phyloP scores from a whole-genome alignment of 2,113 vertebrate genomes.

The Lepus europaeus region DNA sequence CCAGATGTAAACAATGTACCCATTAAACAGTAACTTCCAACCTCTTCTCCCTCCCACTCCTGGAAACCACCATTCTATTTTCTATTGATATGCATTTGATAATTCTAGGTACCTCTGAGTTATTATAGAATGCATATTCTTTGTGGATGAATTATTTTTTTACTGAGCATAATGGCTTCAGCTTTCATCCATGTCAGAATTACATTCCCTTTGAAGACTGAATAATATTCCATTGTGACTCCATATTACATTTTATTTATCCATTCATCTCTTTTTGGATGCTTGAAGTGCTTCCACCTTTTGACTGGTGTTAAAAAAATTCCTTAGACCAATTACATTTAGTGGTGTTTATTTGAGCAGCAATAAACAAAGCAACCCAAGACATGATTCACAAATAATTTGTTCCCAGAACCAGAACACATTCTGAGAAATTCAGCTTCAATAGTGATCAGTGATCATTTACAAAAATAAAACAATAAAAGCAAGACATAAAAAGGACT shows the following conservation, averaged over 20 bases:
- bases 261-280: not conserved
- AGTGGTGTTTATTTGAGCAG: too few relatives aligned
- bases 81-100: not conserved
- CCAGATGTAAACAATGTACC: not conserved
- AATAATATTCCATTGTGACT: not conserved
- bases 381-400: too few relatives aligned
- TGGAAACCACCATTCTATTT: constrained; percentile 7
- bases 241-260: constrained; percentile 12
- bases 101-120: not conserved
- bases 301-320: not conserved
- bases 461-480: too few relatives aligned
- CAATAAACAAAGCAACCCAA: too few relatives aligned
- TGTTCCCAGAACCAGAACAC: too few relatives aligned
- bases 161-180: not conserved
- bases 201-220: not conserved
- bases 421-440: too few relatives aligned
- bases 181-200: not conserved
- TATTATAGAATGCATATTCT: not conserved
- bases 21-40: not conserved
- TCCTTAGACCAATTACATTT: too few relatives aligned
- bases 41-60: not conserved
- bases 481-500: too few relatives aligned
- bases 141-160: constrained; percentile 40
- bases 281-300: not conserved
- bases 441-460: too few relatives aligned